Evolutionary conservation across 2,797 vertebrate species (phyloP), one percentile per base, ranked within the genome.

Genomic region (Choloepus didactylus): DNA sequence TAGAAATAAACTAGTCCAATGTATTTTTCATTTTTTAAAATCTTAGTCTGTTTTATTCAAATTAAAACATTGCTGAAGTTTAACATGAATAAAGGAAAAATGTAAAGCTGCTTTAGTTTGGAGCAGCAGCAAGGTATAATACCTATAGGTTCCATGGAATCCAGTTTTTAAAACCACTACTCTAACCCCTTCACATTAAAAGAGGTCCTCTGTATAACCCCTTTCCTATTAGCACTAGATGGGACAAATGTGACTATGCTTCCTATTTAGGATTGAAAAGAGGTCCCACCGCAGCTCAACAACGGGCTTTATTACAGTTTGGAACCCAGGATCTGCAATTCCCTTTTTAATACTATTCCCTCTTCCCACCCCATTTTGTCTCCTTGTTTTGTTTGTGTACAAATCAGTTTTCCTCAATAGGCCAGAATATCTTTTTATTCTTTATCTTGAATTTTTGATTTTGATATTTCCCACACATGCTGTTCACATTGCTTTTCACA

Each of bases 231-330:
- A 59, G 16, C 41, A 9, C 51, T 92, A 29, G 15, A 5, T 29
- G 31, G 27, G 27, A 54, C 72, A 51, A 56, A 49, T 77, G 11
- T 11, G 27, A 67, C 5, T 41, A 25, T 19, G 27, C 21, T 79
- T 94, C 86, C 54, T 80, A 56, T n/a, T 46, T 29, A 88, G 35
- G 38, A 6, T 3, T 11, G 8, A 44, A 73, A 75, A 64, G 46
- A 73, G 3, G 18, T 0, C 16, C 11, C 1, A 12, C 10, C 14
- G 6, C 3, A 18, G 9, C n/a, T n/a, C n/a, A 31, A 1, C 1
- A 5, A 51, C 54, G 70, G 51, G 25, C 29, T 79, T 76, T 73
- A n/a, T 9, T 62, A 54, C 31, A 2, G 4, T 35, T 49, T 16
- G 66, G 27, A 72, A 27, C 1, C 38, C 12, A 25, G 10, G 9